A percentile compares a stretch with the other conserved stretches of the same genome.
These are phyloP conservation scores for Echeneis naucrates DNA, from an alignment of 2,797 vertebrate species.

Conservation along the genomic window DNA sequence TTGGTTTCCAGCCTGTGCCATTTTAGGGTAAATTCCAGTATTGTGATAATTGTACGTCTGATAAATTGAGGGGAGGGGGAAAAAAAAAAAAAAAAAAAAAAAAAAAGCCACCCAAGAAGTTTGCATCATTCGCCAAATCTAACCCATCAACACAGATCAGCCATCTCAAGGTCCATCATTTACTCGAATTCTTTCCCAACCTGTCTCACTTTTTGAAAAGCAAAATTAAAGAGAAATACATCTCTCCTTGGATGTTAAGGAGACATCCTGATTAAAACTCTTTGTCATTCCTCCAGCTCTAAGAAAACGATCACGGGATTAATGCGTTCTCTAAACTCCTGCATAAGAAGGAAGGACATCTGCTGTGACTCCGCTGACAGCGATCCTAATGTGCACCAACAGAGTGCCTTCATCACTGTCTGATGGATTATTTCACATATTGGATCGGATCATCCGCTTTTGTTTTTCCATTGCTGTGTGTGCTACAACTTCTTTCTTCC, in stretches of 20 bases:
- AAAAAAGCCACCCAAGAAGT: slow-evolving; percentile 15
- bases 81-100: not conserved
- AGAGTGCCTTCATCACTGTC: not conserved
- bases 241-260: slow-evolving; percentile 1
- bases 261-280: not conserved
- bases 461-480: not conserved
- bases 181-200: slow-evolving; percentile 30
- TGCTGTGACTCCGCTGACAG: slow-evolving; percentile 22
- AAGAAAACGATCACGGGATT: slow-evolving; percentile 47
- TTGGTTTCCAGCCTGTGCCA: not conserved
- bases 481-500: not conserved
- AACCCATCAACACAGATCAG: slow-evolving; percentile 6
- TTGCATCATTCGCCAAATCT: not conserved
- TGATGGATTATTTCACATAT: not conserved
- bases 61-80: too few species aligned
- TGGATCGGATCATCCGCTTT: not conserved
- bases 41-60: slow-evolving; percentile 46
- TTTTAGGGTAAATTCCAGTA: slow-evolving; percentile 37
- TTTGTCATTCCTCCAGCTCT: slow-evolving; percentile 24
- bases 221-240: too few species aligned
- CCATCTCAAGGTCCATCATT: too few species aligned
- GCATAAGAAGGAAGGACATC: slow-evolving; percentile 36
- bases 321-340: slow-evolving; percentile 42
- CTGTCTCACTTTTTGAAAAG: not conserved
- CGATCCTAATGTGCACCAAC: slow-evolving; percentile 16